These are phyloP conservation scores for Cyclophora albipunctata DNA, from an alignment of 2,888 invertebrate genomes.

Conservation along the genomic window DNA sequence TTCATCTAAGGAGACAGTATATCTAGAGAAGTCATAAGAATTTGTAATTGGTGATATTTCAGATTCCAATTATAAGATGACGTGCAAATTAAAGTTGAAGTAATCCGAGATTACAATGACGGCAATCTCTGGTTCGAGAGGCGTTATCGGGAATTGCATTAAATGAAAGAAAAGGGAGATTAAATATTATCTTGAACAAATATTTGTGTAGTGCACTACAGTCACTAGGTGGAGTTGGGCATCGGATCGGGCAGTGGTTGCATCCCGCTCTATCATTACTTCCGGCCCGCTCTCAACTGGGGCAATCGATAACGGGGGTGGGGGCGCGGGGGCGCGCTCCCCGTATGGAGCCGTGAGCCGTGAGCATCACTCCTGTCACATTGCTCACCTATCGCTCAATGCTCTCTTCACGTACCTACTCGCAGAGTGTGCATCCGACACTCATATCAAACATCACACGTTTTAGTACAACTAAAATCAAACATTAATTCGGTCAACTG, in stretches of 20 bases:
- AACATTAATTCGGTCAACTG: background rate
- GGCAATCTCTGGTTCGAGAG: conserved; percentile 17
- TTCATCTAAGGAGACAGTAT: conserved; percentile 41
- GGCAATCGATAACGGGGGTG: conserved; percentile 77
- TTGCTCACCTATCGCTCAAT: conserved; percentile 42
- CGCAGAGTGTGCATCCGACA: background rate
- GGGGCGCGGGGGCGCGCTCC: conserved; percentile 35
- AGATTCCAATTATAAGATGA: conserved; percentile 1
- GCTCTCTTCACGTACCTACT: background rate
- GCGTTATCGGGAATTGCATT: conserved; percentile 33
- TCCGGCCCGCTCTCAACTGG: conserved; percentile 77
- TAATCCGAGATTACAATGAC: conserved; percentile 26
- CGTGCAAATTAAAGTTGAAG: conserved; percentile 9
- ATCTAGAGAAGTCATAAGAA: conserved; percentile 28
- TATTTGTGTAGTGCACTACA: conserved; percentile 68
- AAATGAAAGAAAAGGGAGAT: conserved; percentile 50
- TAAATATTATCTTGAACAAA: conserved; percentile 62
- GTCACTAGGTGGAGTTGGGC: conserved; percentile 58
- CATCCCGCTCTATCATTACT: conserved; percentile 73
- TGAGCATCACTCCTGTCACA: conserved; percentile 71
- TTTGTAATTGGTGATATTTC: conserved; percentile 16
- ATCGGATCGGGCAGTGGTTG: conserved; percentile 68
- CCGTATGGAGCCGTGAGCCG: conserved; percentile 45
- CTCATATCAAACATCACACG: no score
- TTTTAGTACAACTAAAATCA: no score